These are phyloP conservation scores for Chrysocyon brachyurus DNA, from an alignment of 2,797 vertebrate species.

Conservation along the genomic window DNA sequence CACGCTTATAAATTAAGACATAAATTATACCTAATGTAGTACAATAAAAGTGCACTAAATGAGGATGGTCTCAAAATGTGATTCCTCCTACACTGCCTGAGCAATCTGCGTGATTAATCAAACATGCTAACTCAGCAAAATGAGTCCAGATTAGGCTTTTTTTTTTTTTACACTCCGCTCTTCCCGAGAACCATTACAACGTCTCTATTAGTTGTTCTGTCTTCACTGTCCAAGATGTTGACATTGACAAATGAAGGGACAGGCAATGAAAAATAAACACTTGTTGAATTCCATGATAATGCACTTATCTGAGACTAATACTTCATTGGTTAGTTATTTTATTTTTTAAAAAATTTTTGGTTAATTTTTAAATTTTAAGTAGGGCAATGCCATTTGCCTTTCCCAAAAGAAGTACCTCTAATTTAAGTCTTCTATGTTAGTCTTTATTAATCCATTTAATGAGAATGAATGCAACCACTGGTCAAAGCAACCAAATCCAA, in stretches of 20 bases:
- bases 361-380: conserved; percentile 6
- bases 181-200: not conserved
- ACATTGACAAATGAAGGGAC: not conserved
- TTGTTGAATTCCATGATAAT: not conserved
- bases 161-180: not conserved
- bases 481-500: conserved; percentile 18
- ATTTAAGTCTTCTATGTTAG: not conserved
- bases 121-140: not conserved
- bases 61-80: not conserved
- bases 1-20: conserved; percentile 1
- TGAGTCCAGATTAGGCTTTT: not conserved
- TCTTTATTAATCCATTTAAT: conserved; percentile 29
- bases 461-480: conserved; percentile 68
- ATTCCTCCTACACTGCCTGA: not conserved
- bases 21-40: not conserved
- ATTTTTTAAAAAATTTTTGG: not conserved
- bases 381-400: conserved; percentile 25
- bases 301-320: not conserved
- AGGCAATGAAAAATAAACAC: not conserved
- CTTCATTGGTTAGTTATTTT: conserved; percentile 23
- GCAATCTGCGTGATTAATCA: not conserved
- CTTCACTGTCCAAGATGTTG: not conserved
- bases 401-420: conserved; percentile 24
- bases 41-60: not conserved
- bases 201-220: not conserved